Evolutionary conservation across 2,797 vertebrate species (phyloP).

Genomic region (Knipowitschia caucasica): DNA sequence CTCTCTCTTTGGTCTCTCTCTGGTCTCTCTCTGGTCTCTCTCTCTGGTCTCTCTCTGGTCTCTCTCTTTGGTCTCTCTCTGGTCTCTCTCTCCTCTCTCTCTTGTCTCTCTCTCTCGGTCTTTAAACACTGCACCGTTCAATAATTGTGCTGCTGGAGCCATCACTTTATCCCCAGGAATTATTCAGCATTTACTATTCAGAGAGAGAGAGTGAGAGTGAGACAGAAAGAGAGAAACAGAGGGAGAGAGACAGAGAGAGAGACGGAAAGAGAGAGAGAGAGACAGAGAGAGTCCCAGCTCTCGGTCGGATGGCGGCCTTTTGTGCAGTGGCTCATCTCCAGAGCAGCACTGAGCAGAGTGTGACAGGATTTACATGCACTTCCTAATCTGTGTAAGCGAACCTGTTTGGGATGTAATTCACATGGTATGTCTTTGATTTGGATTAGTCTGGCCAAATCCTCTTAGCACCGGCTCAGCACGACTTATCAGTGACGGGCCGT

Average conservation of each 20-base stretch:
- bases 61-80: too few relatives aligned
- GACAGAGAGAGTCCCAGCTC: too few relatives aligned
- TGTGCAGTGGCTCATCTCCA: slow-evolving; percentile 75
- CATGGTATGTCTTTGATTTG: slow-evolving; percentile 87
- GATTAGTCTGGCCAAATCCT: slow-evolving; percentile 84
- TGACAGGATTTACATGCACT: slow-evolving; percentile 81
- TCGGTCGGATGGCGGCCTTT: slow-evolving; percentile 43
- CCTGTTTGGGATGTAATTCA: slow-evolving; percentile 90
- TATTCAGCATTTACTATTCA: slow-evolving; percentile 78
- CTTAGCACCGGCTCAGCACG: slow-evolving; percentile 80
- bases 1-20: too few relatives aligned
- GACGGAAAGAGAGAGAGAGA: too few relatives aligned
- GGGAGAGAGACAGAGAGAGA: too few relatives aligned
- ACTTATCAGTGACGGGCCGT: slow-evolving; percentile 81
- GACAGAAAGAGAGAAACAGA: slow-evolving; percentile 73
- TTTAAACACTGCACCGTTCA: slow-evolving; percentile 66
- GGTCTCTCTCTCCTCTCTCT: too few relatives aligned
- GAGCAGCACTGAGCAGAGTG: slow-evolving; percentile 74
- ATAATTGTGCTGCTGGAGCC: slow-evolving; percentile 67
- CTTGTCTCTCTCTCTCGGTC: slow-evolving; percentile 24
- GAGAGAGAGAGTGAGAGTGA: too few relatives aligned
- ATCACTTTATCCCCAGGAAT: slow-evolving; percentile 70
- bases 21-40: too few relatives aligned
- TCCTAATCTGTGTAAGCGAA: slow-evolving; percentile 84
- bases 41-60: too few relatives aligned